Percentiles rank a stretch among this genome's conserved stretches.
Conservation (phyloP, 2,113 vertebrate genomes). For the Cisticola juncidis region DNA sequence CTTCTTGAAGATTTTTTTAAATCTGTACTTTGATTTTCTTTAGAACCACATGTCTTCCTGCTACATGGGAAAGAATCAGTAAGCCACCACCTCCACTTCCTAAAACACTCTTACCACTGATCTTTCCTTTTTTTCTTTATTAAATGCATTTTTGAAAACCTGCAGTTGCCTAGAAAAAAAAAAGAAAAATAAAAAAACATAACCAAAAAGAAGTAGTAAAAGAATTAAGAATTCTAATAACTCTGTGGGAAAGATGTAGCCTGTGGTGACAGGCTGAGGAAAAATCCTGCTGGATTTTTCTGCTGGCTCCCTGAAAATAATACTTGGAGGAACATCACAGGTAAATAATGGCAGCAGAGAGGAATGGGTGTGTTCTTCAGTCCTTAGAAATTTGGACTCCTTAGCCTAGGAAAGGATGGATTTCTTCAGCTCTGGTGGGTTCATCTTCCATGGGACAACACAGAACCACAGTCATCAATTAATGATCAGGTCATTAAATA, state of each 20-base stretch:
- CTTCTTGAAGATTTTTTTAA: conserved; percentile 24
- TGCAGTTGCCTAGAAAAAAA: neutral
- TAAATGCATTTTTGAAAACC: neutral
- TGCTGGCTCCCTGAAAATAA: neutral
- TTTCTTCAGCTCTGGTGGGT: neutral
- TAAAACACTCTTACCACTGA: conserved; percentile 8
- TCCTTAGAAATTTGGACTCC: neutral
- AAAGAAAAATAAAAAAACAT: neutral
- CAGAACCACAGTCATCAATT: conserved; percentile 26
- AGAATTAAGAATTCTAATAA: neutral
- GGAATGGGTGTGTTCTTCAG: neutral
- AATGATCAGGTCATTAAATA: neutral
- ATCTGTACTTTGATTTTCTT: conserved; percentile 26
- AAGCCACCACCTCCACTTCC: conserved; percentile 15
- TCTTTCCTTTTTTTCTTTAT: neutral
- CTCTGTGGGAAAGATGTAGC: neutral
- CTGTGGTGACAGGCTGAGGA: neutral
- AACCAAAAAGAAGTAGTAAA: neutral
- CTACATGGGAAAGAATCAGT: conserved; percentile 30
- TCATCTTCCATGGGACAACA: neutral
- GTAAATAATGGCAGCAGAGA: neutral
- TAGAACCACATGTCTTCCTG: conserved; percentile 30
- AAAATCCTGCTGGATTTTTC: neutral
- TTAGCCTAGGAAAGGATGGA: neutral
- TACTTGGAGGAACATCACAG: neutral